Conservation (phyloP, 2,797 vertebrate genomes). For the Artibeus lituratus region DNA sequence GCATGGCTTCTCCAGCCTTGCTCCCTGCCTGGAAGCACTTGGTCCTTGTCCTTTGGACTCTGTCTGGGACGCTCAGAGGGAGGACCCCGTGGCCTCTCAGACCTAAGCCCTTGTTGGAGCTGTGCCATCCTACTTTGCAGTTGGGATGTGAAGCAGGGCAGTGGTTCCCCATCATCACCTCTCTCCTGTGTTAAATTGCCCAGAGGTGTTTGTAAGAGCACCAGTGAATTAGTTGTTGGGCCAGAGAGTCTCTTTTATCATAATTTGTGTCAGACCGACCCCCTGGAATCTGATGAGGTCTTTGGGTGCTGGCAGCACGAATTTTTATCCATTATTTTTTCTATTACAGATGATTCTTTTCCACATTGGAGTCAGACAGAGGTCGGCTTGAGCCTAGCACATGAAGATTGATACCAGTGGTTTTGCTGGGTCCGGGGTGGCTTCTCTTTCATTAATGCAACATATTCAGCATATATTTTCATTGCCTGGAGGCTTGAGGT, state of each 20-base stretch:
- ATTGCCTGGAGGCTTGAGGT: not conserved
- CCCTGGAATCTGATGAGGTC: conserved; percentile 24
- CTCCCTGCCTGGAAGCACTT: not conserved
- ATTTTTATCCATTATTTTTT: conserved; percentile 47
- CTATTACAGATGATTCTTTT: not conserved
- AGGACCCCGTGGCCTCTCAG: not conserved
- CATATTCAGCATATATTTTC: not conserved
- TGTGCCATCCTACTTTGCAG: not conserved
- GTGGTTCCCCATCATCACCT: not conserved
- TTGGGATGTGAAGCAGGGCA: not conserved
- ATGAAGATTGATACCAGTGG: not conserved
- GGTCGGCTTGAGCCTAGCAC: not conserved
- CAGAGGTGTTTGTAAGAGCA: not conserved
- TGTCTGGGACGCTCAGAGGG: not conserved
- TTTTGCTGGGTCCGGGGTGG: not conserved
- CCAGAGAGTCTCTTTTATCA: not conserved
- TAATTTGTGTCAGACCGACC: not conserved
- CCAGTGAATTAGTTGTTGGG: not conserved
- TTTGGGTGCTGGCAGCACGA: not conserved
- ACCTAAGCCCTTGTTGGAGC: not conserved
- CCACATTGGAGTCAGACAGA: not conserved
- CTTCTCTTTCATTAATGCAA: not conserved
- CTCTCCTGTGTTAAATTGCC: not conserved
- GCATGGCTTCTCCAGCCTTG: not conserved
- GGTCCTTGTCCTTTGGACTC: not conserved